A percentile compares a stretch with the other conserved stretches of the same genome.
These are phyloP conservation scores for Rambutsinella grinnellia DNA, from an alignment of 2,888 invertebrate species.

Conservation along the genomic window DNA sequence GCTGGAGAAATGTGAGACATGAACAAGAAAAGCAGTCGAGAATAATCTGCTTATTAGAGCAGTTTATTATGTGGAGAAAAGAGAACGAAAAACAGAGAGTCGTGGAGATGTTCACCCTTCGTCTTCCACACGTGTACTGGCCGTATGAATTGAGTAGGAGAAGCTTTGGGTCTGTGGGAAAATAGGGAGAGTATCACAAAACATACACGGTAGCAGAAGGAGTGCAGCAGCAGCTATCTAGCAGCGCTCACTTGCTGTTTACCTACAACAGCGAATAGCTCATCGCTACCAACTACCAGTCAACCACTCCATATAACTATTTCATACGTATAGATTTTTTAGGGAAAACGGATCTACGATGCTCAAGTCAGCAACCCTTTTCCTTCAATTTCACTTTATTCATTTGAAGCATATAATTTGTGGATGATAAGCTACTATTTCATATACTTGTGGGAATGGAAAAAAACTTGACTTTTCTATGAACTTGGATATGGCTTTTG, in stretches of 20 bases:
- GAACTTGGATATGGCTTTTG: neutral
- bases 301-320: too few species aligned
- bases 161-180: constrained; percentile 23
- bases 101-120: constrained; percentile 61
- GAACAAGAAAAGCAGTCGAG: neutral
- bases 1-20: constrained; percentile 46
- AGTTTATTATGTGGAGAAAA: neutral
- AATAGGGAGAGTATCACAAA: constrained; percentile 9
- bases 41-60: too few species aligned
- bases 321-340: too few species aligned
- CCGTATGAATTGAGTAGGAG: constrained; percentile 33
- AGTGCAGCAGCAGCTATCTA: constrained; percentile 5
- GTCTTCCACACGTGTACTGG: constrained; percentile 66
- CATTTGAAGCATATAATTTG: neutral
- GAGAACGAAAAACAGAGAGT: constrained; percentile 27
- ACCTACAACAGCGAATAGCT: too few species aligned
- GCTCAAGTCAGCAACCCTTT: constrained; percentile 22
- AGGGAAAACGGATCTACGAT: too few species aligned
- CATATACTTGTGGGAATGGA: too few species aligned
- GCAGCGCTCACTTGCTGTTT: neutral
- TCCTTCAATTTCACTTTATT: constrained; percentile 19
- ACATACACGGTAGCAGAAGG: neutral
- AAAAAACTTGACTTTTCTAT: neutral
- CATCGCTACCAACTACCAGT: too few species aligned
- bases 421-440: neutral